A percentile compares a stretch with the other conserved stretches of the same genome.
Evolutionary conservation across 2,113 vertebrate genomes (phyloP).

Genomic region (Glareola pratincola): DNA sequence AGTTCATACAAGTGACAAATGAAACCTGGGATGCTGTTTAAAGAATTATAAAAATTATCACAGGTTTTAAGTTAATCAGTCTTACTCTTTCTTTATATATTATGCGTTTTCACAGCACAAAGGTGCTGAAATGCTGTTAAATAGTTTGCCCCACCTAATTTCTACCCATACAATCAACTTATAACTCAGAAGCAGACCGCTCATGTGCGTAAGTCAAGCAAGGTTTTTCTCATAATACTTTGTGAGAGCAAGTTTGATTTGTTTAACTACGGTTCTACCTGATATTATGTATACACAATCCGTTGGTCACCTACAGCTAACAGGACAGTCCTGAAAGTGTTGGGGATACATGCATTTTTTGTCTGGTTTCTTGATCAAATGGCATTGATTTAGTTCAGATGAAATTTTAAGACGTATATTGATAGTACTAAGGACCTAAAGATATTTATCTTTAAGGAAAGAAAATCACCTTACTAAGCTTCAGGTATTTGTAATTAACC

Average conservation of each 20-base stretch:
- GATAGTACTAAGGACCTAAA: neutral
- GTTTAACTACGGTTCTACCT: neutral
- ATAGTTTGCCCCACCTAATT: neutral
- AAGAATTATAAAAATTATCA: neutral
- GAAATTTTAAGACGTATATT: neutral
- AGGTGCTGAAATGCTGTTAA: neutral
- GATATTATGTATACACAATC: fast-evolving
- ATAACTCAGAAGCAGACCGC: neutral
- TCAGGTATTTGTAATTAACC: neutral
- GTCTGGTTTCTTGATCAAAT: neutral
- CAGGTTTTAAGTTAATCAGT: neutral
- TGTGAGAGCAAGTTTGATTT: neutral
- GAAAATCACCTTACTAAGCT: neutral
- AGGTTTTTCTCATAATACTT: neutral
- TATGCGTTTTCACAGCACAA: neutral
- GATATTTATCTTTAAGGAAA: neutral
- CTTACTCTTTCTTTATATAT: neutral
- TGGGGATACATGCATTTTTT: neutral
- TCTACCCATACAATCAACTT: neutral
- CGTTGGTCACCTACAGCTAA: neutral
- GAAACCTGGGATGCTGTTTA: neutral
- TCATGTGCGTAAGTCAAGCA: neutral
- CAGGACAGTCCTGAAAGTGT: neutral
- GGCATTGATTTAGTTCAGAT: neutral
- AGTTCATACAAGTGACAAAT: neutral